Conservation (phyloP, 2,113 vertebrate genomes). For the Sakesphorus luctuosus region DNA sequence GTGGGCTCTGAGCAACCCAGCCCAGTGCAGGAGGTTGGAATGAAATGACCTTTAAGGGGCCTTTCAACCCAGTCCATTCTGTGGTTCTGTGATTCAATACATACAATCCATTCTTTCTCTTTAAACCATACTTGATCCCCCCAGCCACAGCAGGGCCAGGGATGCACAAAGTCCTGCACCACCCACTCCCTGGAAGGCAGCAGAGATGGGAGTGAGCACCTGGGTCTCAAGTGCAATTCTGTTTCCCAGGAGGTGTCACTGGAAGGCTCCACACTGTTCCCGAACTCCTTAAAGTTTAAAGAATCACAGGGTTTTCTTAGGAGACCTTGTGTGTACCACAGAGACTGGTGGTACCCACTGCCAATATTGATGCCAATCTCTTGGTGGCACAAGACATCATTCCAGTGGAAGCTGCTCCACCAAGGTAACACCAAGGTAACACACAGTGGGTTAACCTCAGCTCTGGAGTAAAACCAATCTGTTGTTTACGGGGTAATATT, state of each 20-base stretch:
- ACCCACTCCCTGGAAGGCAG: rapidly evolving
- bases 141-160: rapidly evolving
- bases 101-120: background rate
- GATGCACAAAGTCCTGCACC: background rate
- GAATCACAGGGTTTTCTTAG: background rate
- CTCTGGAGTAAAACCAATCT: background rate
- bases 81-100: background rate
- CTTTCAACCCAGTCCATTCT: background rate
- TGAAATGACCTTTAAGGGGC: background rate
- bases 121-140: background rate
- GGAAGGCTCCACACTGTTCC: background rate
- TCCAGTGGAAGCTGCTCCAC: background rate
- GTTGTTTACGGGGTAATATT: background rate
- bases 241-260: background rate
- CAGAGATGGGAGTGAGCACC: rapidly evolving
- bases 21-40: background rate
- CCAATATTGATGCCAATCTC: background rate
- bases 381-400: background rate
- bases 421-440: background rate
- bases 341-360: background rate
- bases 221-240: background rate
- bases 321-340: too few relatives aligned
- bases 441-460: background rate
- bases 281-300: background rate
- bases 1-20: background rate